phyloP scores from a whole-genome alignment of 2,797 vertebrate species.

The Ambastaia sidthimunki region DNA sequence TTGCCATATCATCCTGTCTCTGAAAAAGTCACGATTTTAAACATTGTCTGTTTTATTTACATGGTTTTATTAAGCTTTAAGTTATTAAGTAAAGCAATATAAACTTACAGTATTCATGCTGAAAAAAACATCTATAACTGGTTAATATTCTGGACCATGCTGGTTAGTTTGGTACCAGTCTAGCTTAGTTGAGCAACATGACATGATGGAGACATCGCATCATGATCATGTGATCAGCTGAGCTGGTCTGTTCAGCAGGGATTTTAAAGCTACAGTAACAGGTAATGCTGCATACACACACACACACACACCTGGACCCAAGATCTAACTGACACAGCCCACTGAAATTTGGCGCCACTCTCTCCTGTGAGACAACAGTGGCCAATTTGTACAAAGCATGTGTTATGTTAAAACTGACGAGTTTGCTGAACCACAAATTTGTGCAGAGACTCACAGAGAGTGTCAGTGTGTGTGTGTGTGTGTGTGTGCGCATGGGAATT shows the following conservation, averaged over 20 bases:
- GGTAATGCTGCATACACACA: neutral
- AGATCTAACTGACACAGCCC: conserved; percentile 19
- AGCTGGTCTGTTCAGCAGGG: conserved; percentile 1
- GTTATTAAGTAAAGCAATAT: no score
- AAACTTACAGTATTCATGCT: no score
- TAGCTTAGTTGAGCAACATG: neutral
- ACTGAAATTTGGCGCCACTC: conserved; percentile 19
- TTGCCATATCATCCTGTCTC: no score
- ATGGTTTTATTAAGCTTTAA: no score
- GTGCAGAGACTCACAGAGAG: conserved; percentile 10
- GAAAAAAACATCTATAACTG: no score
- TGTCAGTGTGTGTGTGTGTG: conserved; percentile 10
- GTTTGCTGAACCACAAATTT: conserved; percentile 33
- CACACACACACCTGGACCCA: neutral
- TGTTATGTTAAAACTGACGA: conserved; percentile 55
- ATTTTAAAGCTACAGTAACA: neutral
- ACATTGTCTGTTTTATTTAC: no score
- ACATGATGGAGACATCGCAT: neutral
- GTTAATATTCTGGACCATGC: no score
- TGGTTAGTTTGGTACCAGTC: no score
- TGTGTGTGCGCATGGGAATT: conserved; percentile 17
- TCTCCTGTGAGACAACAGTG: conserved; percentile 35
- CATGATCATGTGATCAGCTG: no score
- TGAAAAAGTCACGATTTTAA: no score
- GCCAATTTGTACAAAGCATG: conserved; percentile 44